Base-by-base conservation (phyloP, 1,140 invertebrate species). In the Steinernema khuongi region DNA sequence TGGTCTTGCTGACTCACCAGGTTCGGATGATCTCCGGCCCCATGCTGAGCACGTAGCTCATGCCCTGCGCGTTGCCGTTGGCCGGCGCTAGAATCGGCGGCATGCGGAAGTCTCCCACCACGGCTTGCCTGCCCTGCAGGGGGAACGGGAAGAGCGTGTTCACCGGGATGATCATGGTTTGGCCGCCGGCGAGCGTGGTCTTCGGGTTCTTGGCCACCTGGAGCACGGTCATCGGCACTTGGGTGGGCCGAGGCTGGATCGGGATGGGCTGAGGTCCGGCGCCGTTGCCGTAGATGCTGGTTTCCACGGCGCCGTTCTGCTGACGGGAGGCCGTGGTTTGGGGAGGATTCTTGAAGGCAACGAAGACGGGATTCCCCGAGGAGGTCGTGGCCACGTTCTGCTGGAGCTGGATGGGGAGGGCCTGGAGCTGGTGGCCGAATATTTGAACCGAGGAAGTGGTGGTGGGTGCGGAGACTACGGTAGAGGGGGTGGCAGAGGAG, bases 221-320 rank as follows among this genome's bases (percentile, higher is more conserved):
- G n/a, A n/a, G n/a, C 7, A 41, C 36, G 7, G 36, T 7, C 7
- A 41, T 41, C 7, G n/a, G 36, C 36, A 41, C n/a, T 41, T 41
- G 36, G 36, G 36, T 41, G 36, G 36, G 50, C 7, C 50, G 50
- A 14, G 50, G 50, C 50, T 60, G 50, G 50, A 60, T 60, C 7
- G 50, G 50, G 26, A 60, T 60, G 14, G 50, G 50, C 50, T 60
- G 50, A n/a, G n/a, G n/a, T n/a, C n/a, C n/a, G n/a, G n/a, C n/a
- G n/a, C 50, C 26, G 50, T 26, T 60, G 50, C 11, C 19, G 36
- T n/a, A 11, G 36, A 7, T 41, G 36, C 36, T 7, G 7, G 36
- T 41, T 41, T 41, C 36, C 36, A n/a, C 50, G 50, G 36, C 14
- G 50, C 11, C 26, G 50, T 7, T 60, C 50, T 7, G 14, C 50